A percentile compares a stretch with the other conserved stretches of the same genome.
Conservation (phyloP, 1,140 invertebrate species). For the Listronotus oregonensis region DNA sequence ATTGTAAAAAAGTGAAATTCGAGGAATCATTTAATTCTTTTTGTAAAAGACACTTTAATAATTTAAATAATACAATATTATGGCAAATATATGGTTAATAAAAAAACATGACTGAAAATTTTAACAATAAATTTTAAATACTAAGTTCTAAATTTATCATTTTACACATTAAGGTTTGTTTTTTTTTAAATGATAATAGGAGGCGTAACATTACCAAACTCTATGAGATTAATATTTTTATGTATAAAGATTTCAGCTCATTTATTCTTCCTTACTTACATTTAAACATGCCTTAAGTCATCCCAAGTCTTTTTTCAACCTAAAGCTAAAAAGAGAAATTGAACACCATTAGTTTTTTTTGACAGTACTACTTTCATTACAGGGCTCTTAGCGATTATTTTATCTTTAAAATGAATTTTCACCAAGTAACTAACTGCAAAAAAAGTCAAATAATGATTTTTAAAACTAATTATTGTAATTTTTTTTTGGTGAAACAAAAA, state of each 20-base stretch:
- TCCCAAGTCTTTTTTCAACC: conserved; percentile 43
- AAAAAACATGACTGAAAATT: conserved; percentile 24
- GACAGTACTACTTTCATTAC: too few species aligned
- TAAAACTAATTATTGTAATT: too few species aligned
- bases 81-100: conserved; percentile 17
- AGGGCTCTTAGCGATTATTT: too few species aligned
- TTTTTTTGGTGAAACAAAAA: too few species aligned
- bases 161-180: conserved; percentile 40
- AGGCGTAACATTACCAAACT: conserved; percentile 38
- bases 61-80: conserved; percentile 22
- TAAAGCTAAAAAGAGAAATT: conserved; percentile 50
- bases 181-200: conserved; percentile 30
- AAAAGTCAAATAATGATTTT: too few species aligned
- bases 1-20: conserved; percentile 28
- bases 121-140: conserved; percentile 35
- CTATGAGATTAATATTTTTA: conserved; percentile 44
- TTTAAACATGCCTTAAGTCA: conserved; percentile 22
- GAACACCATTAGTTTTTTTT: not conserved
- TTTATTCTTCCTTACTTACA: conserved; percentile 35
- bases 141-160: conserved; percentile 38
- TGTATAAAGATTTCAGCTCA: conserved; percentile 32
- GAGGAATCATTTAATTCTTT: conserved; percentile 13
- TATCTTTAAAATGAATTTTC: too few species aligned
- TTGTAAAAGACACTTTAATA: conserved; percentile 19
- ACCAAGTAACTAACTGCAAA: too few species aligned